A percentile compares a stretch with the other conserved stretches of the same genome.
phyloP scores from a whole-genome alignment of 2,797 vertebrate genomes.

The Mormyrops boulengeri region DNA sequence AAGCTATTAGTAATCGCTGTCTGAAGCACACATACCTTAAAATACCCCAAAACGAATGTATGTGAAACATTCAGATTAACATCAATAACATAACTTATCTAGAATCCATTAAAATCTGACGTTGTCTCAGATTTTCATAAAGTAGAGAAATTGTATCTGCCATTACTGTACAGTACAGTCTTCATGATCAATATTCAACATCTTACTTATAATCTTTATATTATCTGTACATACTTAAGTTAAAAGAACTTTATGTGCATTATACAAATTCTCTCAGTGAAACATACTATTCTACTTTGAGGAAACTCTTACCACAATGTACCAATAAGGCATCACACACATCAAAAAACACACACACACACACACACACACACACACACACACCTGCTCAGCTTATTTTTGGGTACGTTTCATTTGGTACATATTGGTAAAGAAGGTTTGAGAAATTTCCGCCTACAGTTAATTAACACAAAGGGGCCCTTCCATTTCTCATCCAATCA shows the following conservation, averaged over 20 bases:
- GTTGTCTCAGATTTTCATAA: neutral
- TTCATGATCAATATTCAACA: neutral
- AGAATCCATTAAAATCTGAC: neutral
- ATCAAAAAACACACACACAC: too few species aligned
- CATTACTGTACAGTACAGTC: neutral
- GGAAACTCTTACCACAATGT: neutral
- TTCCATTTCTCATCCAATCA: neutral
- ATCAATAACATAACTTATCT: neutral
- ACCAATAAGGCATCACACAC: neutral
- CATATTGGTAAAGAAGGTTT: neutral
- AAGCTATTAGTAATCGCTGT: neutral
- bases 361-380: too few species aligned
- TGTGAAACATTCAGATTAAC: neutral
- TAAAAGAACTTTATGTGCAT: neutral
- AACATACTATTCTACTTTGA: neutral
- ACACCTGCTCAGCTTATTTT: neutral
- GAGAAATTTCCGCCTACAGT: neutral
- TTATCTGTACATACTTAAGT: neutral
- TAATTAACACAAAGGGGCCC: neutral
- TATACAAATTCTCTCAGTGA: neutral
- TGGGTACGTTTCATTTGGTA: neutral
- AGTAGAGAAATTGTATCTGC: neutral
- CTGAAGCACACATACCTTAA: neutral
- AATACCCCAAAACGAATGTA: neutral
- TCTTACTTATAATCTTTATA: neutral